A percentile compares a stretch with the other conserved stretches of the same genome.
These are phyloP conservation scores for Matsumyia berberina DNA, from an alignment of 2,888 invertebrate species.

Conservation along the genomic window DNA sequence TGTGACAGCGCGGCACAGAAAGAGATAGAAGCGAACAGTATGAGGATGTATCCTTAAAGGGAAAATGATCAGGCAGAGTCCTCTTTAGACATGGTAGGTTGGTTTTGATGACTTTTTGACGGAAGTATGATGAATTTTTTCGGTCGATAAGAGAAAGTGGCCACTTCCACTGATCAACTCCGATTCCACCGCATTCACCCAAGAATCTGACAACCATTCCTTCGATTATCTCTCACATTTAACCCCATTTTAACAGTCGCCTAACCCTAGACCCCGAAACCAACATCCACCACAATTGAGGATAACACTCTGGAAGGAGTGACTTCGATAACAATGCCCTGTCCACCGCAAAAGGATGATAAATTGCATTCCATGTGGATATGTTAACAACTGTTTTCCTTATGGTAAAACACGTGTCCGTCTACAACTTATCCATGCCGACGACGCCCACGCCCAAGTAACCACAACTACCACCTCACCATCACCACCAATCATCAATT, in stretches of 20 bases:
- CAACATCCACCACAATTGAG: constrained; percentile 58
- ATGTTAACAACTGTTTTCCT: constrained; percentile 74
- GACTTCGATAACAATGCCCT: not conserved
- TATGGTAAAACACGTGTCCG: constrained; percentile 72
- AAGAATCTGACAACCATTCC: not conserved
- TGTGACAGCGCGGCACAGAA: constrained; percentile 10
- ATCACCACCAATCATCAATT: constrained; percentile 66
- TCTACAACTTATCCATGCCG: constrained; percentile 45
- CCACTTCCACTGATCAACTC: too few species aligned
- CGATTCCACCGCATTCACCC: too few species aligned
- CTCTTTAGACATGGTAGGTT: constrained; percentile 19
- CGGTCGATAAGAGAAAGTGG: too few species aligned
- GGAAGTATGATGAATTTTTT: not conserved
- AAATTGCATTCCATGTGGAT: constrained; percentile 67
- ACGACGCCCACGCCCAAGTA: constrained; percentile 49
- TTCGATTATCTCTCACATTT: constrained; percentile 28
- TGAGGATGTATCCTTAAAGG: not conserved
- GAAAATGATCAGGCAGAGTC: constrained; percentile 18
- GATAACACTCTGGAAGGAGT: constrained; percentile 23
- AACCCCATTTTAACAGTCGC: constrained; percentile 32
- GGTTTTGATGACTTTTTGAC: constrained; percentile 1
- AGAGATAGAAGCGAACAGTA: constrained; percentile 5
- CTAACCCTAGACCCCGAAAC: constrained; percentile 24
- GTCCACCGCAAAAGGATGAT: constrained; percentile 41
- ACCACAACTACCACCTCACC: constrained; percentile 31